These are phyloP conservation scores for Parazoanthus swiftii DNA, from an alignment of 92 coral and sea anemone species.

Conservation along the genomic window DNA sequence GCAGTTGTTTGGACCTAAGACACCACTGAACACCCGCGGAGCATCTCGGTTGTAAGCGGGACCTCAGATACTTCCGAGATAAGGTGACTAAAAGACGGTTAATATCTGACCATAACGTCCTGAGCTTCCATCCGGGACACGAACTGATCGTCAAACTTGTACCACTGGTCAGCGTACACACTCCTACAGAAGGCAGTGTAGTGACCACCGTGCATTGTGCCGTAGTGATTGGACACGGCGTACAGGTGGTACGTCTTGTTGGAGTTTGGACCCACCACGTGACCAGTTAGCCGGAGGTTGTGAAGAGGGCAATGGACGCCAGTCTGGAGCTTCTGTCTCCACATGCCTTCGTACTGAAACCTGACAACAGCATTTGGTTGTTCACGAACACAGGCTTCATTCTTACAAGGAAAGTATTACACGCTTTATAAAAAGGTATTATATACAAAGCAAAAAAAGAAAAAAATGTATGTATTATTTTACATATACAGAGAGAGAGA, in stretches of 20 bases:
- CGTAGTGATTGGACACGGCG: slow-evolving; percentile 93
- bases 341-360: slow-evolving; percentile 95
- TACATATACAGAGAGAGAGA: no score
- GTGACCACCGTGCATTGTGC: slow-evolving; percentile 99
- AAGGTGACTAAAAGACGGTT: not conserved
- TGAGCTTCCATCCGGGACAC: slow-evolving; percentile 79
- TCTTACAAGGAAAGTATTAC: no score
- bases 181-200: slow-evolving; percentile 92
- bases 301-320: slow-evolving; percentile 71
- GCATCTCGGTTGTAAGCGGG: not conserved
- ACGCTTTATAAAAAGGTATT: no score
- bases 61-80: not conserved
- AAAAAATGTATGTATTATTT: no score
- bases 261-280: slow-evolving; percentile 74
- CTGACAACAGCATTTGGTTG: slow-evolving; percentile 20
- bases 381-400: no score
- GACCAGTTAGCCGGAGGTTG: slow-evolving; percentile 66
- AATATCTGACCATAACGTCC: slow-evolving; percentile 69
- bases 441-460: no score
- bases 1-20: no score
- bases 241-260: slow-evolving; percentile 59
- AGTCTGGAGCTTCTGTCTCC: slow-evolving; percentile 95
- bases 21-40: no score
- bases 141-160: slow-evolving; percentile 92
- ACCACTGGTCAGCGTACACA: slow-evolving; percentile 77